phyloP scores from a whole-genome alignment of 1,140 invertebrate genomes.

The Tetraneura akinire region DNA sequence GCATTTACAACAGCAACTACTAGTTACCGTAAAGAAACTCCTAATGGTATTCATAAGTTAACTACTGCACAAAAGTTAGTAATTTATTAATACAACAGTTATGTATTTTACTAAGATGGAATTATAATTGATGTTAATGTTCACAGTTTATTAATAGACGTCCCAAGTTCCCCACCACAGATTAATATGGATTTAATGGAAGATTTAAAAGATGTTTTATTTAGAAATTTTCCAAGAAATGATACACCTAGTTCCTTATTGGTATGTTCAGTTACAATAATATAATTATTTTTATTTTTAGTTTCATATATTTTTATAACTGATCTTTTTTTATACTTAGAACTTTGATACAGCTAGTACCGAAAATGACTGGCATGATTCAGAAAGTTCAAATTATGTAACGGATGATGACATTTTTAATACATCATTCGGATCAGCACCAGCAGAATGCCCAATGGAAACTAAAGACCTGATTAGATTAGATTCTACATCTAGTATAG shows the following conservation, averaged over 20 bases:
- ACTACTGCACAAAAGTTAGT: constrained; percentile 4
- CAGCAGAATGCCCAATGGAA: constrained; percentile 35
- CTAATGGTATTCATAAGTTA: constrained; percentile 16
- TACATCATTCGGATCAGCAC: constrained; percentile 13
- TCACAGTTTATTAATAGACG: constrained; percentile 7
- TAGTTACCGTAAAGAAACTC: constrained; percentile 44
- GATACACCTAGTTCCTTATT: constrained; percentile 60
- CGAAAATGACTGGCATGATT: background rate
- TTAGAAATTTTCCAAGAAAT: constrained; percentile 56
- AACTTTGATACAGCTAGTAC: constrained; percentile 44
- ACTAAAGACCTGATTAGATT: constrained; percentile 63
- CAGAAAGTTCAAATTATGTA: background rate
- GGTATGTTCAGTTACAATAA: constrained; percentile 64
- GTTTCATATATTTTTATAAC: background rate
- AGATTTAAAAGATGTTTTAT: constrained; percentile 68
- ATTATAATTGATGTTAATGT: background rate
- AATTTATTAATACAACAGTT: background rate
- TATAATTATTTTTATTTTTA: constrained; percentile 58
- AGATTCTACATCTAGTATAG: constrained; percentile 63
- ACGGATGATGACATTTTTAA: constrained; percentile 45
- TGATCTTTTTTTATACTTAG: constrained; percentile 55
- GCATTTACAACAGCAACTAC: constrained; percentile 46
- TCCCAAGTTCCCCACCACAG: constrained; percentile 40
- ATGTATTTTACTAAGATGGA: too few species aligned
- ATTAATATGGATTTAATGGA: constrained; percentile 69